Base-by-base conservation (phyloP, 1,140 invertebrate species). In the Eupeodes corollae region DNA sequence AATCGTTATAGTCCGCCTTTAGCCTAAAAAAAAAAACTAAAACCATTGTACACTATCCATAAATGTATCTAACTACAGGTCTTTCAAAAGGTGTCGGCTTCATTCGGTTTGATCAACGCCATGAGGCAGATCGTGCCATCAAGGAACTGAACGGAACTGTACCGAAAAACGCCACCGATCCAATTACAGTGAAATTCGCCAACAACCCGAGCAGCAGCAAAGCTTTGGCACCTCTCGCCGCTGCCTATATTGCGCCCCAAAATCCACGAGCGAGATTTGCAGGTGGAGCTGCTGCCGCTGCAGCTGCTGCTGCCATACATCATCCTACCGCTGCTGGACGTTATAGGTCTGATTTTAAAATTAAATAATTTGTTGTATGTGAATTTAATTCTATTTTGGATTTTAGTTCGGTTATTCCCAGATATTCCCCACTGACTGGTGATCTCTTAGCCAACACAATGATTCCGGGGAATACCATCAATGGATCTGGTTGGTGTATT, bases 31-130 rank as follows among this genome's bases (percentile, higher is more conserved):
- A 26, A 26, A 26, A 26, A 26, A 26, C 21, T 26, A 26, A 26
- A 26, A 26, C 8, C 21, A 26, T 5, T 26, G 21, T 26, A 26
- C 21, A 26, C 21, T 26, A 26, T 26, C 16, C 10, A 2, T 32
- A 42, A 8, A 44, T 49, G 34, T 37, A 33, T 6, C 32, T 1
- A 42, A 14, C 12, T 53, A 65, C 74, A 88, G 94, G 94, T 62
- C 77, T 98, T 58, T 98, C 95, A 44, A 98, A 98, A 77, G 96
- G 96, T 50, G 96, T 99, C 52, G 96, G 96, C 41, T 99, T 99
- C 74, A 98, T 99, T 59, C 82, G 96, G 51, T 99, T 98, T 72
- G 96, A 99, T 72, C 92, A 98, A 70, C 84, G 94, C 48, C 79
- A 89, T 54, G 95, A 99, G 72, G 96, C 96, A 6, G 96, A 99